Percentiles rank a stretch among this genome's conserved stretches.
Evolutionary conservation across 2,113 vertebrate genomes (phyloP).

Genomic region (Motacilla alba): DNA sequence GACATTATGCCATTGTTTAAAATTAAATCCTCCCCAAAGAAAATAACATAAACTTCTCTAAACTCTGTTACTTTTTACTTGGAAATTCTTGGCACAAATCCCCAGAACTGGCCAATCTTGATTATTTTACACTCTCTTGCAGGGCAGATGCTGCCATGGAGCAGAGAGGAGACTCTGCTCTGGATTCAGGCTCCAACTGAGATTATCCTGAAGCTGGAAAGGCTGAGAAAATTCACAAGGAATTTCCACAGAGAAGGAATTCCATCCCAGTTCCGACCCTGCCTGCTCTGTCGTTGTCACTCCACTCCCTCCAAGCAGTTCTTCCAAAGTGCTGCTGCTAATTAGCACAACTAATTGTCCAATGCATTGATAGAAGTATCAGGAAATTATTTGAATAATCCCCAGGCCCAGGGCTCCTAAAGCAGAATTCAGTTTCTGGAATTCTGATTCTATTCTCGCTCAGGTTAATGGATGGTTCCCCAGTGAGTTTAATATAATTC

Average conservation of each 20-base stretch:
- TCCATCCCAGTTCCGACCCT: neutral
- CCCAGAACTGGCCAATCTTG: neutral
- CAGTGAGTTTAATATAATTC: conserved; percentile 8
- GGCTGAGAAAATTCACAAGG: neutral
- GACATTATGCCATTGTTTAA: neutral
- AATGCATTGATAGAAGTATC: conserved; percentile 18
- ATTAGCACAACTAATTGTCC: conserved; percentile 35
- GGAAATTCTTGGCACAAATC: neutral
- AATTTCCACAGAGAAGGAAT: rapidly evolving
- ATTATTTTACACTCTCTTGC: neutral
- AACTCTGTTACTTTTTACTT: neutral
- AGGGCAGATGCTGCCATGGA: neutral
- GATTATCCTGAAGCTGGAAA: neutral
- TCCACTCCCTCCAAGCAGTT: neutral
- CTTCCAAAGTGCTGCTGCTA: neutral
- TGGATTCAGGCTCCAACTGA: neutral
- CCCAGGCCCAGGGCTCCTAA: neutral
- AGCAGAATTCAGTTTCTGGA: neutral
- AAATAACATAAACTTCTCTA: neutral
- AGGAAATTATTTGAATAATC: neutral
- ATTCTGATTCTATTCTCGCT: neutral
- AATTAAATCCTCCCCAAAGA: neutral
- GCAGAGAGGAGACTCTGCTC: neutral
- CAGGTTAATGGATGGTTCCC: conserved; percentile 45
- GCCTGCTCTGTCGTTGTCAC: neutral